Evolutionary conservation across 2,113 vertebrate species (phyloP).

Genomic region (Miniopterus natalensis): DNA sequence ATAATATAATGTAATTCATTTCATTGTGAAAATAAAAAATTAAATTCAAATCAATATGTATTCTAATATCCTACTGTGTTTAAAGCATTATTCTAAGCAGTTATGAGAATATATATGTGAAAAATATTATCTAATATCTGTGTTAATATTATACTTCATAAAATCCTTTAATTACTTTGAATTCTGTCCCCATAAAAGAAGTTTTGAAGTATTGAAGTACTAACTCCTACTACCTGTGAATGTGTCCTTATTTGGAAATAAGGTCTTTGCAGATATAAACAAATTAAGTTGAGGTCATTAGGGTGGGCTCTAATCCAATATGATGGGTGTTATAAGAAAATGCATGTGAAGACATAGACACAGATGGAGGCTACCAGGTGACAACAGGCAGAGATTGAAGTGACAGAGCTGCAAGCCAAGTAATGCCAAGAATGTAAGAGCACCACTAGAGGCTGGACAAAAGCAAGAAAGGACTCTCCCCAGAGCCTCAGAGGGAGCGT

Average conservation of each 20-base stretch:
- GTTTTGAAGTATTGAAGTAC: not conserved
- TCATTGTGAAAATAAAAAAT: not conserved
- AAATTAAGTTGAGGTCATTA: not conserved
- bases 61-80: not conserved
- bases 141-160: not conserved
- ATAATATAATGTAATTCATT: not conserved
- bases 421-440: not conserved
- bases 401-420: not conserved
- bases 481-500: not conserved
- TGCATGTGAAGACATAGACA: not conserved
- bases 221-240: not conserved
- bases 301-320: not conserved
- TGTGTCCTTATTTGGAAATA: constrained; percentile 8
- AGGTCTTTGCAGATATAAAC: not conserved
- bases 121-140: constrained; percentile 16
- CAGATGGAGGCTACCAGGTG: not conserved
- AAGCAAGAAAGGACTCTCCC: not conserved
- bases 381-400: not conserved
- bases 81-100: not conserved
- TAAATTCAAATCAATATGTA: constrained; percentile 5
- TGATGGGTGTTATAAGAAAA: not conserved
- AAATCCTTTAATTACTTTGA: not conserved
- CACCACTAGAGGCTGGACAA: not conserved
- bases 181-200: not conserved
- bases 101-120: not conserved